Evolutionary conservation across 2,797 vertebrate genomes (phyloP).

Genomic region (Agapornis canus): DNA sequence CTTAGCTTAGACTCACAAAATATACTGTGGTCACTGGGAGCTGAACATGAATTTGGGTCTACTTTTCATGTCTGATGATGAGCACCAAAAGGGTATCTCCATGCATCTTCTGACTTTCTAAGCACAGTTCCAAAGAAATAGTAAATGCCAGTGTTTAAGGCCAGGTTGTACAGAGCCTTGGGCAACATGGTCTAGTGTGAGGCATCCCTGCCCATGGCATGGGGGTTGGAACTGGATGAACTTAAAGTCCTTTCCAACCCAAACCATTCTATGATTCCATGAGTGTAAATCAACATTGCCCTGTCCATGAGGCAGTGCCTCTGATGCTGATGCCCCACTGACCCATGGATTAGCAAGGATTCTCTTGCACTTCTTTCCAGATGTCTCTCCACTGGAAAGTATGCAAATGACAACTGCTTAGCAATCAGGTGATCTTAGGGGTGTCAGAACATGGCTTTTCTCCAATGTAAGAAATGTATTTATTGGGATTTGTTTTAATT

Average conservation of each 20-base stretch:
- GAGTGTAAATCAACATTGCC: not conserved
- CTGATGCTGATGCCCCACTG: not conserved
- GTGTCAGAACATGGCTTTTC: not conserved
- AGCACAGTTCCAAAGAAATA: not conserved
- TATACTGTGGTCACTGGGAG: not conserved
- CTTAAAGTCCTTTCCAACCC: not conserved
- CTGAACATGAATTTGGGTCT: not conserved
- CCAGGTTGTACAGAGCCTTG: not conserved
- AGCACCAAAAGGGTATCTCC: not conserved
- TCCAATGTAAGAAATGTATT: not conserved
- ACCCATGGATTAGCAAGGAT: too few species aligned
- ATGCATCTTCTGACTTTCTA: not conserved
- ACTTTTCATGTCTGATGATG: not conserved
- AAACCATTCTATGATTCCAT: not conserved
- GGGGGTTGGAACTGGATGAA: not conserved
- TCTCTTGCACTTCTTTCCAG: not conserved
- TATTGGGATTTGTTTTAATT: not conserved
- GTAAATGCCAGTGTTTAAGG: not conserved
- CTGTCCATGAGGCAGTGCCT: not conserved
- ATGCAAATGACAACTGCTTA: not conserved
- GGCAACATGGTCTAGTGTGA: not conserved
- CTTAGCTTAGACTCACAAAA: not conserved
- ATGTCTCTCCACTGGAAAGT: not conserved
- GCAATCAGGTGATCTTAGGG: not conserved
- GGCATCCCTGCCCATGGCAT: not conserved